These are phyloP conservation scores for Phrynocephalus versicolor DNA, from an alignment of 2,113 vertebrate genomes.

Conservation along the genomic window DNA sequence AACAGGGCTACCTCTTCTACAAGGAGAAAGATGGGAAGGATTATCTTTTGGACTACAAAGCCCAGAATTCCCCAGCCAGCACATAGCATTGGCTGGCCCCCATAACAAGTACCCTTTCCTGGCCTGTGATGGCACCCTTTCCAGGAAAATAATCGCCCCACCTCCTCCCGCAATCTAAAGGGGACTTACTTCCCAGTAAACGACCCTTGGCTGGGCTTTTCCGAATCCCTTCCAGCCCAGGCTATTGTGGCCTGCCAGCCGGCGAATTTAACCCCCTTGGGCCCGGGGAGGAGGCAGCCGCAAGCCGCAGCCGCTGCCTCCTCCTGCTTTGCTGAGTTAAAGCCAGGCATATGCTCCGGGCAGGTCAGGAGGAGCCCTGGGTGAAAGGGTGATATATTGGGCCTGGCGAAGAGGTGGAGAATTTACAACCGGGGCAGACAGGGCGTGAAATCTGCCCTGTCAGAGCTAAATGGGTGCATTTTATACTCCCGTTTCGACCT, in stretches of 20 bases:
- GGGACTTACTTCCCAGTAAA: neutral
- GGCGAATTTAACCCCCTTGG: too few relatives aligned
- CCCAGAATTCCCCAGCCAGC: too few relatives aligned
- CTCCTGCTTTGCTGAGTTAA: neutral
- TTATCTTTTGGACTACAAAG: too few relatives aligned
- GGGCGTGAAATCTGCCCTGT: constrained; percentile 76
- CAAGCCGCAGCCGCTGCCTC: neutral
- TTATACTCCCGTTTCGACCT: constrained; percentile 62
- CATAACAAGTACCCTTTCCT: too few relatives aligned
- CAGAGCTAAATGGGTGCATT: constrained; percentile 71
- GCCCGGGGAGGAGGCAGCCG: neutral
- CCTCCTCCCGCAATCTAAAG: too few relatives aligned
- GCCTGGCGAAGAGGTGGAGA: constrained; percentile 56
- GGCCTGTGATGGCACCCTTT: too few relatives aligned
- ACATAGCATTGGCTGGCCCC: too few relatives aligned
- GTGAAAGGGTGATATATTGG: constrained; percentile 68
- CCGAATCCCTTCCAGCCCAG: neutral
- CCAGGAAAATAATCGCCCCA: too few relatives aligned
- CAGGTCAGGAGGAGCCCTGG: constrained; percentile 33
- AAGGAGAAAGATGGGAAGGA: too few relatives aligned
- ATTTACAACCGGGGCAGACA: constrained; percentile 73
- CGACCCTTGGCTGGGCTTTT: neutral
- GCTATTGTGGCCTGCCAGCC: too few relatives aligned
- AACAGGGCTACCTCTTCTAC: too few relatives aligned
- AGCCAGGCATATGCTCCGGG: constrained; percentile 45